Evolutionary conservation across 2,888 invertebrate species (phyloP).

Genomic region (Hirtodrosophila cameraria): DNA sequence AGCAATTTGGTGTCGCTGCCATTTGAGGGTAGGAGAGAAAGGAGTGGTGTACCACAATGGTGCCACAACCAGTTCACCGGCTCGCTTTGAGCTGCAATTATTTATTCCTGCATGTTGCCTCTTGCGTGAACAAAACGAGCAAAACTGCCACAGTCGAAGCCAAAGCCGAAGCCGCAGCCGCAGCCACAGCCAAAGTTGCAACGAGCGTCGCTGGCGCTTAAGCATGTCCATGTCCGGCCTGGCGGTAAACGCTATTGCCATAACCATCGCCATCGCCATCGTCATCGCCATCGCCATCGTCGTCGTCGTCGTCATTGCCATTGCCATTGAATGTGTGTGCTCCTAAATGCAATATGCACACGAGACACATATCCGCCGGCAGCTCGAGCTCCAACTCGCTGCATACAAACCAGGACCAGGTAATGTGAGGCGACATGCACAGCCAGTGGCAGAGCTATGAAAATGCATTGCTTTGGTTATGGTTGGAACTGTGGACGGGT

Average conservation of each 20-base stretch:
- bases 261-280: constrained; percentile 1
- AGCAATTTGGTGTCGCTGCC: constrained; percentile 68
- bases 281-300: constrained; percentile 15
- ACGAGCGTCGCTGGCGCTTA: constrained; percentile 69
- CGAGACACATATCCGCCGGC: constrained; percentile 56
- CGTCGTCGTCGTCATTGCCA: constrained; percentile 14
- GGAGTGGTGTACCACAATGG: constrained; percentile 48
- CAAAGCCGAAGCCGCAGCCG: too few species aligned
- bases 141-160: constrained; percentile 23
- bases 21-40: constrained; percentile 1
- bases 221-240: constrained; percentile 78
- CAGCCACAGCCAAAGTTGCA: constrained; percentile 24
- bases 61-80: constrained; percentile 80
- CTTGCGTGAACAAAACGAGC: constrained; percentile 52
- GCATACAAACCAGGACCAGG: constrained; percentile 35
- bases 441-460: constrained; percentile 17
- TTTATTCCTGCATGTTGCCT: constrained; percentile 68
- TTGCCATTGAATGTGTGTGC: constrained; percentile 21
- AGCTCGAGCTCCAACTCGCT: constrained; percentile 11
- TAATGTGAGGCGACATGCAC: constrained; percentile 70
- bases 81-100: constrained; percentile 74
- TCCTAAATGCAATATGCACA: constrained; percentile 55
- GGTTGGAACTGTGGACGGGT: constrained; percentile 15
- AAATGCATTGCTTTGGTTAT: constrained; percentile 17
- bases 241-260: constrained; percentile 26